Conservation (phyloP, 1,140 invertebrate genomes). For the Nilaparvata lugens region DNA sequence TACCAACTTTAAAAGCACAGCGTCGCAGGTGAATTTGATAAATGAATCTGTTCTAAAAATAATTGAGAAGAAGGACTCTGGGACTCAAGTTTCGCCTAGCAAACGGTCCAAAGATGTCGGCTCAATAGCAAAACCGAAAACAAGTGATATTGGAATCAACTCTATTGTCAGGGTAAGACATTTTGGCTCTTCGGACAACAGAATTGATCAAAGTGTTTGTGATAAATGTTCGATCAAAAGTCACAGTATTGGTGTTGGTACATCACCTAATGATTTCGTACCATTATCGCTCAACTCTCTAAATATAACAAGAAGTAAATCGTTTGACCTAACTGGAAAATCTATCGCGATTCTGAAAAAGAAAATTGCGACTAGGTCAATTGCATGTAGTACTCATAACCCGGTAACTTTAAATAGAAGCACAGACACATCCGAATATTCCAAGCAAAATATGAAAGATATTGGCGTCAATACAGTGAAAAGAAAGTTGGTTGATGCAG, state of each 20-base stretch:
- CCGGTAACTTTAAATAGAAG: constrained; percentile 24
- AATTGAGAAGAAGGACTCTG: constrained; percentile 31
- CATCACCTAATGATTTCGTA: constrained; percentile 28
- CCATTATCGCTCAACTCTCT: constrained; percentile 11
- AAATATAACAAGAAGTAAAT: constrained; percentile 18
- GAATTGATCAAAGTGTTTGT: constrained; percentile 38
- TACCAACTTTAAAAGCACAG: not conserved
- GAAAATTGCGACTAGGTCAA: constrained; percentile 26
- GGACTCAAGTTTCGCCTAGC: constrained; percentile 34
- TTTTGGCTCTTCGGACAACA: constrained; percentile 40
- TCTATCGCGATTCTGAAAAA: constrained; percentile 2
- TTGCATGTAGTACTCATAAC: constrained; percentile 33
- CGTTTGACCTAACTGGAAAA: constrained; percentile 15
- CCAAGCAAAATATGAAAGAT: constrained; percentile 32
- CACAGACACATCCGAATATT: constrained; percentile 32
- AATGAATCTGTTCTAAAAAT: constrained; percentile 24
- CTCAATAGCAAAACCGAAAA: constrained; percentile 35
- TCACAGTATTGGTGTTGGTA: constrained; percentile 36
- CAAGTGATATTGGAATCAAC: constrained; percentile 33
- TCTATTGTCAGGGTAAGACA: constrained; percentile 35
- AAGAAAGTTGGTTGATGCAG: constrained; percentile 40
- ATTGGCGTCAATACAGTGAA: constrained; percentile 40
- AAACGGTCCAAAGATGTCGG: constrained; percentile 35
- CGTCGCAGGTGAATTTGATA: constrained; percentile 8
- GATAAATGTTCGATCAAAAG: constrained; percentile 40